A percentile compares a stretch with the other conserved stretches of the same genome.
Evolutionary conservation across 2,888 invertebrate species (phyloP).

Genomic region (Lingula anatina): DNA sequence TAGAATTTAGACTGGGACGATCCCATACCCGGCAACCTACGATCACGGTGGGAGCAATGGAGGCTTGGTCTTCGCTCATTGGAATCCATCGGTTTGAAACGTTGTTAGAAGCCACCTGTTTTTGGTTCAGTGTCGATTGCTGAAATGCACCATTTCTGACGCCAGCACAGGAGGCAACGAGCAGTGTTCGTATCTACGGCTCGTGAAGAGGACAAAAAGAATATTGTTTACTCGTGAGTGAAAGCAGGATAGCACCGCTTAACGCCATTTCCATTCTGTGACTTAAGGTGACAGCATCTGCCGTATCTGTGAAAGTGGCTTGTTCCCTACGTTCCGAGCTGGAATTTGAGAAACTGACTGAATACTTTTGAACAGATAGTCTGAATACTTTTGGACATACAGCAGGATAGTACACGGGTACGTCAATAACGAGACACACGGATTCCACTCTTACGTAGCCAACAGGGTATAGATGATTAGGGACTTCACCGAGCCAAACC

Average conservation of each 20-base stretch:
- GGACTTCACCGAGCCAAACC: slow-evolving; percentile 3
- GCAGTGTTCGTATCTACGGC: background rate
- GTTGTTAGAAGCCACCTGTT: background rate
- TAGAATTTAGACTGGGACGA: background rate
- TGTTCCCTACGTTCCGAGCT: background rate
- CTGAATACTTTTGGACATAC: too few species aligned
- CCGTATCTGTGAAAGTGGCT: background rate
- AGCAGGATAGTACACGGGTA: too few species aligned
- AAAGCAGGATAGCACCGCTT: background rate
- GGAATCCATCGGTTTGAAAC: background rate
- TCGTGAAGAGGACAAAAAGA: background rate
- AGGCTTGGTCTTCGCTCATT: background rate
- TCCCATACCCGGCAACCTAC: background rate
- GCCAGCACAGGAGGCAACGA: background rate
- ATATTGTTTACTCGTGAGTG: background rate
- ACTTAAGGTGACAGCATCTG: background rate
- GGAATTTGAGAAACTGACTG: background rate
- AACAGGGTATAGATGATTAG: slow-evolving; percentile 9
- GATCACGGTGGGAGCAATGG: background rate
- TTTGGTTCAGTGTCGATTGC: background rate
- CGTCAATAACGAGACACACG: background rate
- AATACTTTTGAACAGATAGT: background rate
- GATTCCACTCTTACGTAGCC: background rate
- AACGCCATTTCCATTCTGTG: background rate
- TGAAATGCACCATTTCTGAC: background rate